These are phyloP conservation scores for Pristionchus entomophagus DNA, from an alignment of 2,888 invertebrate species.

Conservation along the genomic window DNA sequence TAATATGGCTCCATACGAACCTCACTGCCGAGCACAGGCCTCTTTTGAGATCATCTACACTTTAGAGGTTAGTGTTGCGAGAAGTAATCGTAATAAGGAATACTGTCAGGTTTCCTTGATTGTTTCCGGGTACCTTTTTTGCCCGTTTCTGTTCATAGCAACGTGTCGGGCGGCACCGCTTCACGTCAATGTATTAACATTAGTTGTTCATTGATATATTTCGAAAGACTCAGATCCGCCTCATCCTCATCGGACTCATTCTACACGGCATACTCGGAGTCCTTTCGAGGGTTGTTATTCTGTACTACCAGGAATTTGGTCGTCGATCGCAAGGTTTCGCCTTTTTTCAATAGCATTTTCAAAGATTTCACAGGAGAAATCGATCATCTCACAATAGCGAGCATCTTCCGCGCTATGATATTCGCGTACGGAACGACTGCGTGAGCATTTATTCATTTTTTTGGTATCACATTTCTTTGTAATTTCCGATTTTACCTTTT, in stretches of 20 bases:
- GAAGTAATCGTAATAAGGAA: too few relatives aligned
- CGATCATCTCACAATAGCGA: neutral
- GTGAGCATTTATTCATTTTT: neutral
- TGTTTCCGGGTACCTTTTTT: neutral
- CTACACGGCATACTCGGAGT: neutral
- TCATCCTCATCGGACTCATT: neutral
- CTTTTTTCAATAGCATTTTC: too few relatives aligned
- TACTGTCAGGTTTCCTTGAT: neutral
- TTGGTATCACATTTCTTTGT: neutral
- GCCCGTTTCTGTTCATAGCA: neutral
- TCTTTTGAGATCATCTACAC: neutral
- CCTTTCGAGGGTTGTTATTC: neutral
- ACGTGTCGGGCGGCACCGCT: neutral
- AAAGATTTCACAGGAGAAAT: neutral
- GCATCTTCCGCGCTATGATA: neutral
- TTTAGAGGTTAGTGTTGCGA: neutral
- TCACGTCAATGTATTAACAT: neutral
- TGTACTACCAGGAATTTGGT: slow-evolving; percentile 4
- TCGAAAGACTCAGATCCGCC: neutral
- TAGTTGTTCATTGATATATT: neutral
- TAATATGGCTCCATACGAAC: neutral
- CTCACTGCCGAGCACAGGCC: neutral
- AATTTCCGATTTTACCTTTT: neutral
- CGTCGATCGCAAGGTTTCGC: neutral
- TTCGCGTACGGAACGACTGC: neutral